Conservation (phyloP, 2,888 invertebrate genomes). For the Lutraria lutraria region DNA sequence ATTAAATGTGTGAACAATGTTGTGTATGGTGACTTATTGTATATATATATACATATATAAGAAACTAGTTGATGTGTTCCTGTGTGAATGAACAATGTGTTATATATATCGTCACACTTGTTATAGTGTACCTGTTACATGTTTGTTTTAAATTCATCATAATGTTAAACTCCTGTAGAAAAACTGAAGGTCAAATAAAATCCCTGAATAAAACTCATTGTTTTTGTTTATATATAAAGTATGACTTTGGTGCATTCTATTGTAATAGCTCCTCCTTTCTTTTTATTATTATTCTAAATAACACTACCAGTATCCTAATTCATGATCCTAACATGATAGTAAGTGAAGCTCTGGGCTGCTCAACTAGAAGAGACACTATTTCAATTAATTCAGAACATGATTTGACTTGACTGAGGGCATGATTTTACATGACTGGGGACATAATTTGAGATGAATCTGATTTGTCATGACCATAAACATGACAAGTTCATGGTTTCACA, state of each 20-base stretch:
- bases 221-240: background rate
- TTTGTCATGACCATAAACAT: no score
- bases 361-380: no score
- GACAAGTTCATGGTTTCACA: no score
- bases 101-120: slow-evolving; percentile 46
- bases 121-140: slow-evolving; percentile 61
- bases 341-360: no score
- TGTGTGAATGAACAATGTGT: slow-evolving; percentile 21
- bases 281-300: no score
- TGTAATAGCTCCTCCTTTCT: background rate
- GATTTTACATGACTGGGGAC: no score
- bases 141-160: slow-evolving; percentile 56
- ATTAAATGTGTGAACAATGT: slow-evolving; percentile 11
- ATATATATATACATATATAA: background rate
- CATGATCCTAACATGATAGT: no score
- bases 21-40: background rate
- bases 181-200: slow-evolving; percentile 63
- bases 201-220: slow-evolving; percentile 45
- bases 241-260: background rate
- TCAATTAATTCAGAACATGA: no score
- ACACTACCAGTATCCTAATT: no score
- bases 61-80: background rate
- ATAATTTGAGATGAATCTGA: no score
- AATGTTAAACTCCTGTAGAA: slow-evolving; percentile 61
- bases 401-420: no score